Evolutionary conservation across 2,113 vertebrate species (phyloP).

Genomic region (Gymnarchus niloticus): DNA sequence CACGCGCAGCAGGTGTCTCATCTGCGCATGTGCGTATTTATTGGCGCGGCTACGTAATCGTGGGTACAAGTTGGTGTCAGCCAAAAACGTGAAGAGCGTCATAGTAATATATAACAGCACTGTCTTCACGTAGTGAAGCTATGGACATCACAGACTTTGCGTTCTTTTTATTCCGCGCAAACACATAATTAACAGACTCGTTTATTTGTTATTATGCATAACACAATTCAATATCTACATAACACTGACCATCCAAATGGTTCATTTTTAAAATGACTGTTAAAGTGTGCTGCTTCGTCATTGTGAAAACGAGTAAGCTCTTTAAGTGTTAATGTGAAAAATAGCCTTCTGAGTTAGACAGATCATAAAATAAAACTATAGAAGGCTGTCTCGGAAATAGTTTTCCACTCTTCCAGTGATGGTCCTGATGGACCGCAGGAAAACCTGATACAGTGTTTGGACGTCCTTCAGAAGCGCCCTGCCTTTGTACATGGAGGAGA

Average conservation of each 20-base stretch:
- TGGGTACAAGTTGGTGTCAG: background rate
- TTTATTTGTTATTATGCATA: background rate
- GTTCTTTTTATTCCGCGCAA: too few species aligned
- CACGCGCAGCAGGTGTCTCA: background rate
- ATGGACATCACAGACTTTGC: background rate
- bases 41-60: background rate
- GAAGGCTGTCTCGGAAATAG: background rate
- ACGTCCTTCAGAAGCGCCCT: background rate
- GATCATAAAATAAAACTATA: background rate
- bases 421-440: background rate
- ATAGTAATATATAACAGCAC: background rate
- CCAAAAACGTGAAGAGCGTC: background rate
- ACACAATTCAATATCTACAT: background rate
- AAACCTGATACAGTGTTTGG: background rate
- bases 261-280: background rate
- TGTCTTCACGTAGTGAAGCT: background rate
- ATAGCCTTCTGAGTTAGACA: background rate
- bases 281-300: background rate
- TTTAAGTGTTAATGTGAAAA: background rate
- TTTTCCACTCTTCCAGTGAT: conserved; percentile 1
- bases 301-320: background rate
- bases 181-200: background rate
- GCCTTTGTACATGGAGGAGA: conserved; percentile 4
- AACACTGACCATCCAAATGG: background rate
- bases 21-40: background rate